phyloP scores from a whole-genome alignment of 2,113 vertebrate species.

The Dicentrarchus labrax region DNA sequence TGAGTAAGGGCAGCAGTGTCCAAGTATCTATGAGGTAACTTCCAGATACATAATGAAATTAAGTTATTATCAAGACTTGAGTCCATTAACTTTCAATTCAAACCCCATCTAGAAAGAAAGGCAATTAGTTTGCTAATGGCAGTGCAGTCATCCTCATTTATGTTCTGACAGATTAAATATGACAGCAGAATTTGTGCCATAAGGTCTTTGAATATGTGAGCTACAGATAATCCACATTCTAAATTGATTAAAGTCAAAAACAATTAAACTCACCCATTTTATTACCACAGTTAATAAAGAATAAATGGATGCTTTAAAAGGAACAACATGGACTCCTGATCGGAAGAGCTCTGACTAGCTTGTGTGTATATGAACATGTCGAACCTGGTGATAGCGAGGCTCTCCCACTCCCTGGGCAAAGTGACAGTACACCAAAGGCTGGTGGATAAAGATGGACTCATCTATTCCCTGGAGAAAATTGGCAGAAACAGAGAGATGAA shows the following conservation, averaged over 20 bases:
- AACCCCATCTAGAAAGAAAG: slow-evolving; percentile 37
- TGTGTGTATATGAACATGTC: background rate
- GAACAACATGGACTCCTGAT: slow-evolving; percentile 12
- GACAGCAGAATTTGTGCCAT: slow-evolving; percentile 36
- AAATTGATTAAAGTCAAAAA: slow-evolving; percentile 62
- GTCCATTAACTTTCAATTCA: slow-evolving; percentile 50
- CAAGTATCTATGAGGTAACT: slow-evolving; percentile 9
- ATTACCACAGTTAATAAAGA: slow-evolving; percentile 43
- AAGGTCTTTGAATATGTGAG: slow-evolving; percentile 31
- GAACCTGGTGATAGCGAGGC: slow-evolving; percentile 86
- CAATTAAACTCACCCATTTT: slow-evolving; percentile 57
- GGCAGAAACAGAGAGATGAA: background rate
- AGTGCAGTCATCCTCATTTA: slow-evolving; percentile 57
- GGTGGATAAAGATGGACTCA: slow-evolving; percentile 91
- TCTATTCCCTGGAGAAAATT: slow-evolving; percentile 85
- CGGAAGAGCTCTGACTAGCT: background rate
- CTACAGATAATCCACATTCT: slow-evolving; percentile 29
- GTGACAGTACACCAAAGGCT: slow-evolving; percentile 92
- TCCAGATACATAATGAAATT: slow-evolving; percentile 47
- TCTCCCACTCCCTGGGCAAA: slow-evolving; percentile 90
- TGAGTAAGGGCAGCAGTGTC: slow-evolving; percentile 4
- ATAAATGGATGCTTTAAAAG: slow-evolving; percentile 47
- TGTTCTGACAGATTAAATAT: slow-evolving; percentile 48
- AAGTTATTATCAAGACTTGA: slow-evolving; percentile 50
- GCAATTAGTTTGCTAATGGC: slow-evolving; percentile 54